Percentiles rank a stretch among this genome's conserved stretches.
These are phyloP conservation scores for Calephelis virginiensis DNA, from an alignment of 1,140 invertebrate genomes.

Conservation along the genomic window DNA sequence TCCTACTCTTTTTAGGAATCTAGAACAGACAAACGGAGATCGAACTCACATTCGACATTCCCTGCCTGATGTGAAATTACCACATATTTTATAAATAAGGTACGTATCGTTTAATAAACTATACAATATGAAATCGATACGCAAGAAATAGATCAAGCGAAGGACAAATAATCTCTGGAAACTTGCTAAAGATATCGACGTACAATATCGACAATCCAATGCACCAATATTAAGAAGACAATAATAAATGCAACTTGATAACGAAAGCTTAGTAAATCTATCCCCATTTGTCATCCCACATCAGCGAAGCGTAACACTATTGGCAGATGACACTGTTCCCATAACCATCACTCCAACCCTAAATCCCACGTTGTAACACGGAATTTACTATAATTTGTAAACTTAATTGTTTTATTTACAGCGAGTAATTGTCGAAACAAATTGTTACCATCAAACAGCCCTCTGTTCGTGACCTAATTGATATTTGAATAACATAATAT, in stretches of 20 bases:
- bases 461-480: neutral
- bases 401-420: slow-evolving; percentile 64
- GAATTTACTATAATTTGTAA: slow-evolving; percentile 50
- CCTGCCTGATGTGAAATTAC: too few relatives aligned
- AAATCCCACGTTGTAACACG: slow-evolving; percentile 44
- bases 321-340: slow-evolving; percentile 64
- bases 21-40: too few relatives aligned
- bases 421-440: slow-evolving; percentile 47
- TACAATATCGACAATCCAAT: too few relatives aligned
- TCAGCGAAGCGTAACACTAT: slow-evolving; percentile 48
- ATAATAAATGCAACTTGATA: neutral
- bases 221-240: too few relatives aligned
- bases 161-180: too few relatives aligned
- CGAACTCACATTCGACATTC: too few relatives aligned
- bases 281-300: slow-evolving; percentile 42
- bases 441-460: neutral
- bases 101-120: too few relatives aligned
- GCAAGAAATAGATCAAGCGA: too few relatives aligned
- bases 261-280: neutral
- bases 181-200: too few relatives aligned
- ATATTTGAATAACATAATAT: neutral
- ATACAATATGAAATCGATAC: too few relatives aligned
- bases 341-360: slow-evolving; percentile 46
- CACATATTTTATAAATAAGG: too few relatives aligned
- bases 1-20: too few relatives aligned